Evolutionary conservation across 2,113 vertebrate species (phyloP).

Genomic region (Xerus inauris): DNA sequence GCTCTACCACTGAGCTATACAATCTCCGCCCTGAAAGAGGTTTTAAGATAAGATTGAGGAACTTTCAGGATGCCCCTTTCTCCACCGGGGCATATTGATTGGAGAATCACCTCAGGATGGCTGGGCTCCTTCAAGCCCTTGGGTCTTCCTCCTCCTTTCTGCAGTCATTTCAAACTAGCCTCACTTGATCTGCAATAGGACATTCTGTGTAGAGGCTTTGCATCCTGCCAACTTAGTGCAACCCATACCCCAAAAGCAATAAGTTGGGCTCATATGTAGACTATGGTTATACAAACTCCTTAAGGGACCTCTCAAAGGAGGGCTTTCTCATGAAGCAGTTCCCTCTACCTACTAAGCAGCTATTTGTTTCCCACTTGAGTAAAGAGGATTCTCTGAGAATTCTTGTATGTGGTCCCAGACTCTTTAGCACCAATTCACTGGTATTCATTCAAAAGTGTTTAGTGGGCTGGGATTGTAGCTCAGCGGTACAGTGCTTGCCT

Average conservation of each 20-base stretch:
- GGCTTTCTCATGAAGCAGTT: neutral
- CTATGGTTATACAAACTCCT: neutral
- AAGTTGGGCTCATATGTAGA: neutral
- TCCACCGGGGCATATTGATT: accelerated
- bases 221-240: neutral
- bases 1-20: no score
- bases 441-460: neutral
- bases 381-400: neutral
- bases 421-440: neutral
- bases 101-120: neutral
- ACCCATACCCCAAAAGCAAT: neutral
- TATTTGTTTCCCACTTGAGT: neutral
- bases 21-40: no score
- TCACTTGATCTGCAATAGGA: neutral
- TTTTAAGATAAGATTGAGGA: neutral
- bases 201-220: neutral
- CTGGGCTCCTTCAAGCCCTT: neutral
- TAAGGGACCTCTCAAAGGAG: neutral
- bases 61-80: neutral
- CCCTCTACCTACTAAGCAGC: neutral
- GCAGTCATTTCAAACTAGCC: neutral
- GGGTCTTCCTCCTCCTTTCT: neutral
- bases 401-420: neutral
- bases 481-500: no score
- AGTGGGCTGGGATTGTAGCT: no score